Percentiles rank a stretch among this genome's conserved stretches.
phyloP scores from a whole-genome alignment of 2,888 invertebrate genomes.

The Aporophyla lueneburgensis region DNA sequence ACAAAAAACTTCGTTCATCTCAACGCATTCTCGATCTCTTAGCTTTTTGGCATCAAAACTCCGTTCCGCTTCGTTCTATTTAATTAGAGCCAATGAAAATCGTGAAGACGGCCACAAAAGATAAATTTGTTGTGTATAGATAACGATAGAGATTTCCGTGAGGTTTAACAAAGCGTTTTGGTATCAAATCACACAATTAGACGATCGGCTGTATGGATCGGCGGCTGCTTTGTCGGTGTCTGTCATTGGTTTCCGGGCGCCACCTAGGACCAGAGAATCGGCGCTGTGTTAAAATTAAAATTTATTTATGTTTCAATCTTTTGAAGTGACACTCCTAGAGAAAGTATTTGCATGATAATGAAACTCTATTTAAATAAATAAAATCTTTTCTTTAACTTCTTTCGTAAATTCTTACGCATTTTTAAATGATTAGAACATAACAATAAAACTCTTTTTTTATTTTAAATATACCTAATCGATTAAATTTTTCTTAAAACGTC shows the following conservation, averaged over 20 bases:
- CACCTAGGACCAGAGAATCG: constrained; percentile 66
- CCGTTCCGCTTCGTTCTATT: constrained; percentile 73
- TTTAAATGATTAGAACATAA: constrained; percentile 18
- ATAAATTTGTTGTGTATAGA: constrained; percentile 85
- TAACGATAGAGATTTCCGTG: constrained; percentile 87
- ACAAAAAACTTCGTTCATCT: constrained; percentile 36
- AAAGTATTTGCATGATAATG: constrained; percentile 17
- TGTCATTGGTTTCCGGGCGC: constrained; percentile 81
- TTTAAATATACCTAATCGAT: not conserved
- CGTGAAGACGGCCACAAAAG: constrained; percentile 81
- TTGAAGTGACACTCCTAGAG: not conserved
- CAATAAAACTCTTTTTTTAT: constrained; percentile 26
- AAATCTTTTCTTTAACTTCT: not conserved
- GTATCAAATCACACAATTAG: constrained; percentile 91
- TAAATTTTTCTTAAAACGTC: constrained; percentile 16
- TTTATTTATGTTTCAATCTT: not conserved
- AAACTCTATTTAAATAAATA: constrained; percentile 24
- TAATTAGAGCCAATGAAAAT: constrained; percentile 74
- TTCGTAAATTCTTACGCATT: not conserved
- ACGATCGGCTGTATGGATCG: constrained; percentile 85
- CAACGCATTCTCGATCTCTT: constrained; percentile 47
- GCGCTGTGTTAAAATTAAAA: constrained; percentile 7
- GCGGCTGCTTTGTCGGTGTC: constrained; percentile 87
- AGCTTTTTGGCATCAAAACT: constrained; percentile 61
- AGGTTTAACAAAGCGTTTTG: constrained; percentile 88